phyloP scores from a whole-genome alignment of 2,888 invertebrate genomes.

The Drosophila borealis region DNA sequence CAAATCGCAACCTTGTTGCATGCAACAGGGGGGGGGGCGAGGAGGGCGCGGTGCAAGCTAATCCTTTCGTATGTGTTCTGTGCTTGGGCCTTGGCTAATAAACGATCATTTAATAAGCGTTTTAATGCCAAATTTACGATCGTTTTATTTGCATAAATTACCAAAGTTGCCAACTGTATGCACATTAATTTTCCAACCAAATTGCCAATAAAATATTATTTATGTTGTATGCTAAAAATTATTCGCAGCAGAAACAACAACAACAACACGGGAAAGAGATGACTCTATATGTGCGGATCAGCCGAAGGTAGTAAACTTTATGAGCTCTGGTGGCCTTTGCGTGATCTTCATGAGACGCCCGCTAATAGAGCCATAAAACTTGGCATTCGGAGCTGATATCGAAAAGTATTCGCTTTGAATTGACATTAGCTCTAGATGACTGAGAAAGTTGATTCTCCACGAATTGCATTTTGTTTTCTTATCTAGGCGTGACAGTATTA shows the following conservation, averaged over 20 bases:
- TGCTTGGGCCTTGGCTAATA: slow-evolving; percentile 58
- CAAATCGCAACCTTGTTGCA: slow-evolving; percentile 76
- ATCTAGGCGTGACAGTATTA: slow-evolving; percentile 16
- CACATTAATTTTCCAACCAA: slow-evolving; percentile 77
- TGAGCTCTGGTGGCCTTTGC: slow-evolving; percentile 44
- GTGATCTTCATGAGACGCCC: slow-evolving; percentile 31
- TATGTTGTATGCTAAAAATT: slow-evolving; percentile 69
- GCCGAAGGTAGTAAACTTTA: slow-evolving; percentile 57
- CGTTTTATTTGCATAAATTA: slow-evolving; percentile 83
- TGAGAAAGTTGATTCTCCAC: neutral
- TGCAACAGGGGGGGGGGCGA: slow-evolving; percentile 1
- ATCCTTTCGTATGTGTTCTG: slow-evolving; percentile 35
- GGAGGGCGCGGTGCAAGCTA: slow-evolving; percentile 16
- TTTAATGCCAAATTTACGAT: slow-evolving; percentile 83
- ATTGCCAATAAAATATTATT: slow-evolving; percentile 83
- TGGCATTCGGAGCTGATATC: slow-evolving; percentile 8
- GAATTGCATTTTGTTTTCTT: slow-evolving; percentile 23
- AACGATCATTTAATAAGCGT: slow-evolving; percentile 80
- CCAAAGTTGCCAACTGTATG: slow-evolving; percentile 75
- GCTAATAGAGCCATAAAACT: slow-evolving; percentile 71
- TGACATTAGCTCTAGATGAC: slow-evolving; percentile 10
- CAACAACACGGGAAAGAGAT: slow-evolving; percentile 25
- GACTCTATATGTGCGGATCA: slow-evolving; percentile 43
- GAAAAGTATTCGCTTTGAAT: slow-evolving; percentile 1
- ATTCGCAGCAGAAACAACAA: slow-evolving; percentile 31